Evolutionary conservation across 2,113 vertebrate genomes (phyloP), one percentile per base, ranked within the genome.

Genomic region (Tapirus terrestris): DNA sequence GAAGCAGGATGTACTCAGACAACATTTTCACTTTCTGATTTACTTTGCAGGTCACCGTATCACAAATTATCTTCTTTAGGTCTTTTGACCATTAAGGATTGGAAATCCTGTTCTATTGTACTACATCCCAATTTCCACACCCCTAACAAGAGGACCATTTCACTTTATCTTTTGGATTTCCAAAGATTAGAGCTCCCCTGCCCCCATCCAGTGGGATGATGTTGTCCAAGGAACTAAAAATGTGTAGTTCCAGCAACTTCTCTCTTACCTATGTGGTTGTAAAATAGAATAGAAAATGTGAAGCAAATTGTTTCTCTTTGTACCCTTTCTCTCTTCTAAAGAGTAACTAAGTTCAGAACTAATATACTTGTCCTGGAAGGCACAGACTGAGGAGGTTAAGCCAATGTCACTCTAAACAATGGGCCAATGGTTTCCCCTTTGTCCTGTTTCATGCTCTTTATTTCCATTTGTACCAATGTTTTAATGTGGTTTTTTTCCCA

Each of bases 131-230:
- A 6, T 60, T 81, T 81, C 48, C 16, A 73, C 4, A 48, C 1
- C 31, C 23, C 4, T 39, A 43, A 61, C 3, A 23, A 4, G 27
- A 13, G 20, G 20, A 67, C 27, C 18, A 27, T 27, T 31, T 36
- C 12, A 3, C 31, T 86, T 63, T 29, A 27, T 36, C n/a, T 85
- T 84, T 77, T 48, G 39, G 25, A 58, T 92, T 89, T 82, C 21
- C 31, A 89, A 89, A 56, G 20, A 48, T 43, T 29, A 43, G 16
- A 53, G 17, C 60, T 31, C 45, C 14, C 18, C 11, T 36, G 4
- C 17, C 36, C 7, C 36, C 1, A 10, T 17, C 31, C n/a, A 58
- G 6, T 58, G 10, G 4, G 18, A 6, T 18, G 2, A 0, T 1
- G 0, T 33, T 75, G 82, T 43, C 33, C 39, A 81, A 86, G 4